These are phyloP conservation scores for Trilocha varians DNA, from an alignment of 2,888 invertebrate genomes.

Conservation along the genomic window DNA sequence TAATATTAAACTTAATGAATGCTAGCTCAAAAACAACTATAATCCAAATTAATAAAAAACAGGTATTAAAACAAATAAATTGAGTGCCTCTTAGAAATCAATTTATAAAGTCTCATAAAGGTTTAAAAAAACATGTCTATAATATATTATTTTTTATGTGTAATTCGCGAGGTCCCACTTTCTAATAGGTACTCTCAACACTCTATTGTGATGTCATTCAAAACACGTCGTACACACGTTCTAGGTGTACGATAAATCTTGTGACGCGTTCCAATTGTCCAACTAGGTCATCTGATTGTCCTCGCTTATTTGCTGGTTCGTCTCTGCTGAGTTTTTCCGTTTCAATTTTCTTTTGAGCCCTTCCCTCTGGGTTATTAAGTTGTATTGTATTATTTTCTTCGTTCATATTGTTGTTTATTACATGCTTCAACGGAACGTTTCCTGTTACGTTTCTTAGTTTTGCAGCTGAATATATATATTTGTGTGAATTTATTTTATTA, in stretches of 20 bases:
- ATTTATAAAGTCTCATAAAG: too few relatives aligned
- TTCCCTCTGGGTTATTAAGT: constrained; percentile 31
- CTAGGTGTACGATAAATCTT: constrained; percentile 46
- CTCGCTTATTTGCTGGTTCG: constrained; percentile 51
- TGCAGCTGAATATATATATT: background rate
- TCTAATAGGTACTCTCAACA: too few relatives aligned
- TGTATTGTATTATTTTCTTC: constrained; percentile 32
- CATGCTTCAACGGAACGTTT: background rate
- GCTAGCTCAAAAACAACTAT: too few relatives aligned
- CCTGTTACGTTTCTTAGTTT: background rate
- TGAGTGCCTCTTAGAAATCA: too few relatives aligned
- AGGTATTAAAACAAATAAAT: too few relatives aligned
- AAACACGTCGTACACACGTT: constrained; percentile 13
- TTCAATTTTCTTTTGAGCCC: constrained; percentile 59
- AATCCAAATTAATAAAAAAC: too few relatives aligned
- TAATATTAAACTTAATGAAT: too few relatives aligned
- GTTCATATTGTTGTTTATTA: constrained; percentile 11
- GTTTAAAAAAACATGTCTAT: too few relatives aligned
- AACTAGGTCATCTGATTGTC: constrained; percentile 64
- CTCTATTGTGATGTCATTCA: constrained; percentile 26
- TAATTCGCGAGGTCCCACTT: too few relatives aligned
- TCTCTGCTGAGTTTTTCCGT: constrained; percentile 48
- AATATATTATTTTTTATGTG: too few relatives aligned
- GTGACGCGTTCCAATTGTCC: constrained; percentile 54
- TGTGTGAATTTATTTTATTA: background rate